Conservation (phyloP, 1,140 invertebrate genomes). For the Drosophila ohnishii region DNA sequence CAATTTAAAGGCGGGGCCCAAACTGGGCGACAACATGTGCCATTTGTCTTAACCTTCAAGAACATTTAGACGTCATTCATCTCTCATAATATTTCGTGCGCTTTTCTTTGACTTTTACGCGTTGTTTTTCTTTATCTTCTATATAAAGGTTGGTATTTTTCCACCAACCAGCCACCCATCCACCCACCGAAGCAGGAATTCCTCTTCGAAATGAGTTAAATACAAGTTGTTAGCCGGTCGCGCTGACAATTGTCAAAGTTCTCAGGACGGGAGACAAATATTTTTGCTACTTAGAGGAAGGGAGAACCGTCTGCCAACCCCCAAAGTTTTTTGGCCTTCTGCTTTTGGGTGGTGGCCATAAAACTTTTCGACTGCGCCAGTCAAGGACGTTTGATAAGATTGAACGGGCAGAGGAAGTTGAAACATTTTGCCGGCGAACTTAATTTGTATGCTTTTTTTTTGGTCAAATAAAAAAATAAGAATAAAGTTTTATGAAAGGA, state of each 20-base stretch:
- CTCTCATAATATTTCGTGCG: constrained; percentile 68
- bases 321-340: constrained; percentile 13
- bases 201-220: constrained; percentile 24
- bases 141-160: constrained; percentile 29
- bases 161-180: not conserved
- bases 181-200: not conserved
- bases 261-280: constrained; percentile 8
- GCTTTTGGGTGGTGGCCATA: constrained; percentile 24
- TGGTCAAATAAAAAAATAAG: not conserved
- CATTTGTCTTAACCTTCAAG: constrained; percentile 80
- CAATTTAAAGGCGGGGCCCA: constrained; percentile 9
- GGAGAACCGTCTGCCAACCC: not conserved
- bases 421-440: constrained; percentile 20
- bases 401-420: constrained; percentile 25
- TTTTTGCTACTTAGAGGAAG: constrained; percentile 2
- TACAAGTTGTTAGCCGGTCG: constrained; percentile 18
- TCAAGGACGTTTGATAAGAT: constrained; percentile 52
- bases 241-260: constrained; percentile 23
- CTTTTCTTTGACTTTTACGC: constrained; percentile 41
- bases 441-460: constrained; percentile 25
- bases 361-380: constrained; percentile 37
- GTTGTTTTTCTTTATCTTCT: constrained; percentile 10
- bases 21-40: constrained; percentile 62
- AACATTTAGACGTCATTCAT: constrained; percentile 81
- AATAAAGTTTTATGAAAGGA: constrained; percentile 31